Conservation (phyloP, 1,140 invertebrate genomes). For the Grapholita molesta region DNA sequence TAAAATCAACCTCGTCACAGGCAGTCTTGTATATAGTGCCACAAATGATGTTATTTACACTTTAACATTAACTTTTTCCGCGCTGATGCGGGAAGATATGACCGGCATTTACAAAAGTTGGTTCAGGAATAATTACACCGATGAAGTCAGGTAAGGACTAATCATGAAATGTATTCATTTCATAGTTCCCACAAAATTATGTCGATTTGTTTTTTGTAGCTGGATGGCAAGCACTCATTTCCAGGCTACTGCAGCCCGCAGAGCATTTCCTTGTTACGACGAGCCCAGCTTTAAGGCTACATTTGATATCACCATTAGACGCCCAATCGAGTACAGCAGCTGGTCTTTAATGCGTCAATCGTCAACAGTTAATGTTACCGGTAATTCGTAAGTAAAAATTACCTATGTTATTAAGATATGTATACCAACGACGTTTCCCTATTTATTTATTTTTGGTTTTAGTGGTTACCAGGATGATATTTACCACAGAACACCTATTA, state of each 20-base stretch:
- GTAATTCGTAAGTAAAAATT: neutral
- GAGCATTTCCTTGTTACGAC: conserved; percentile 93
- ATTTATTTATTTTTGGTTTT: neutral
- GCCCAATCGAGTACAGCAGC: conserved; percentile 39
- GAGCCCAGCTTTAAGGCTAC: conserved; percentile 91
- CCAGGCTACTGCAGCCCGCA: conserved; percentile 86
- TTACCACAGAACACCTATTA: conserved; percentile 84
- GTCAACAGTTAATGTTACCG: neutral
- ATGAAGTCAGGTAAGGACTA: conserved; percentile 33
- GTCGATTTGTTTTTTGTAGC: conserved; percentile 55
- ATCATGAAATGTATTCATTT: no score
- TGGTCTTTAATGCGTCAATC: conserved; percentile 43
- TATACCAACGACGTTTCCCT: no score
- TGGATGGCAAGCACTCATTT: conserved; percentile 87
- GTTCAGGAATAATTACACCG: conserved; percentile 74
- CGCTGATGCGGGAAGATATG: conserved; percentile 78
- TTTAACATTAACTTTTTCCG: conserved; percentile 72
- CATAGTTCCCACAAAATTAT: no score
- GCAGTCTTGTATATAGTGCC: conserved; percentile 43
- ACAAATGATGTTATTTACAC: conserved; percentile 42
- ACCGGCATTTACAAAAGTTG: conserved; percentile 89
- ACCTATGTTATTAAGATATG: neutral
- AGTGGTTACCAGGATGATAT: conserved; percentile 77
- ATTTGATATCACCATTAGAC: conserved; percentile 80
- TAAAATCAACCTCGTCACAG: conserved; percentile 33